phyloP scores from a whole-genome alignment of 2,797 vertebrate genomes.

The Orientallactaga sibirica region DNA sequence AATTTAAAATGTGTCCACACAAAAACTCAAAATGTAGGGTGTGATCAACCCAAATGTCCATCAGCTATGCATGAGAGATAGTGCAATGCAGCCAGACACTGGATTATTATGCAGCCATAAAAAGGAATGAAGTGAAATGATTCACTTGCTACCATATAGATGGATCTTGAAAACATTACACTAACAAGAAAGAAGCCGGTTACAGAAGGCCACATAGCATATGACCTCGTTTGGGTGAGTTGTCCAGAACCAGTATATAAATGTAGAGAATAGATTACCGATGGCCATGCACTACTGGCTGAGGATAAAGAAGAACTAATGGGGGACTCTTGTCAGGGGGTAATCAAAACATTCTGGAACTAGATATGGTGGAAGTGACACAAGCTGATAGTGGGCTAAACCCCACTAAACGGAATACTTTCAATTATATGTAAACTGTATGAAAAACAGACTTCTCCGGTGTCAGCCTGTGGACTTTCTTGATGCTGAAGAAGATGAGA shows the following conservation, averaged over 20 bases:
- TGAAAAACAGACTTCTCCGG: neutral
- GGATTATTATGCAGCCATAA: neutral
- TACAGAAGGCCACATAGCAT: neutral
- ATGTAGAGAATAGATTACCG: neutral
- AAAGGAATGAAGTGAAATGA: neutral
- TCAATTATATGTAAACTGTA: neutral
- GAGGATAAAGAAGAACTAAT: no score
- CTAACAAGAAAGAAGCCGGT: neutral
- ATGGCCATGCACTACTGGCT: neutral
- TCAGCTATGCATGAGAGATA: neutral
- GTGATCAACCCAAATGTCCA: neutral
- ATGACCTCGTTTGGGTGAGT: neutral
- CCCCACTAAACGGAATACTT: neutral
- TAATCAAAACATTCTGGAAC: neutral
- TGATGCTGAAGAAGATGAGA: neutral
- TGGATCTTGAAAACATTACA: neutral
- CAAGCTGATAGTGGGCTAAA: neutral
- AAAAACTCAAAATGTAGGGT: neutral
- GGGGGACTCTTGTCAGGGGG: neutral
- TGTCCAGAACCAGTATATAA: neutral
- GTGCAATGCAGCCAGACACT: rapidly evolving
- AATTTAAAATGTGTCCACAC: neutral
- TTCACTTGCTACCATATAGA: neutral
- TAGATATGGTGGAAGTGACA: neutral
- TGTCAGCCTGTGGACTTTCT: neutral